These are phyloP conservation scores for Neotoma lepida DNA, from an alignment of 2,113 vertebrate species.

Conservation along the genomic window DNA sequence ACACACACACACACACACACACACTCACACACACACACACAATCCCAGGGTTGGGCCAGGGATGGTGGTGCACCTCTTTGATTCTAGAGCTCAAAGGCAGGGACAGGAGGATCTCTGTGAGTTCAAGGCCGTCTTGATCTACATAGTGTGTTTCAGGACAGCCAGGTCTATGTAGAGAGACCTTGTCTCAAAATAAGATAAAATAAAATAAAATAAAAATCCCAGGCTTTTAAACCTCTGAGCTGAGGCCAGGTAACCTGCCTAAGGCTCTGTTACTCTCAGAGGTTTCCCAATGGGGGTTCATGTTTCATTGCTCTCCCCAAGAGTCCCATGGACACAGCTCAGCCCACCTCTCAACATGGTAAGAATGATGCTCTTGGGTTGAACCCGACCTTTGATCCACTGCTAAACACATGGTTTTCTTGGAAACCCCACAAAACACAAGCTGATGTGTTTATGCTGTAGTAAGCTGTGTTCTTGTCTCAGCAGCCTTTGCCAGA, in stretches of 20 bases:
- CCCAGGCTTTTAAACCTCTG: background rate
- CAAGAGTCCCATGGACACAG: background rate
- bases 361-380: background rate
- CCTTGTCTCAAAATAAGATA: background rate
- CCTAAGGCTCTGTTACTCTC: background rate
- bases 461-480: background rate
- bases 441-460: background rate
- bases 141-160: background rate
- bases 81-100: background rate
- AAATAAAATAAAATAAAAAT: background rate
- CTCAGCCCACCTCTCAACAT: background rate
- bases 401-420: slow-evolving; percentile 34
- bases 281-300: background rate
- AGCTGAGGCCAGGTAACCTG: background rate
- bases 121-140: background rate
- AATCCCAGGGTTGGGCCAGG: background rate
- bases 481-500: background rate
- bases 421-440: background rate
- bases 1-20: background rate
- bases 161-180: background rate
- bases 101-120: background rate
- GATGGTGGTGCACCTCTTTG: background rate
- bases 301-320: background rate
- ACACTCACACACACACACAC: background rate
- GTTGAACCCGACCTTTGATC: background rate